Percentiles rank a stretch among this genome's conserved stretches.
Conservation (phyloP, 2,888 invertebrate species). For the Halocaridina rubra region DNA sequence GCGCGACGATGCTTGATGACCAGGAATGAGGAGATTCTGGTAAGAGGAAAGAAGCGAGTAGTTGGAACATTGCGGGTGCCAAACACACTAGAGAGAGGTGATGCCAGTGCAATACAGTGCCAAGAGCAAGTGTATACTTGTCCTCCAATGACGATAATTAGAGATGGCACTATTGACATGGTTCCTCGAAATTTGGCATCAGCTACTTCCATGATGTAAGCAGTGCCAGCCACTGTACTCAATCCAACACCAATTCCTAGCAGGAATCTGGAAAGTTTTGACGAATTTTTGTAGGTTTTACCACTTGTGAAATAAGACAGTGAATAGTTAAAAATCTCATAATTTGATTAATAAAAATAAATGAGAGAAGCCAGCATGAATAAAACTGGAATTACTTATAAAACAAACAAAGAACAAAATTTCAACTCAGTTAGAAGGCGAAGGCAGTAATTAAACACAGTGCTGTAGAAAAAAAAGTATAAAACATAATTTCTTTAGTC, state of each 20-base stretch:
- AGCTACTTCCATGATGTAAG: not conserved
- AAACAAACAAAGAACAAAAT: no score
- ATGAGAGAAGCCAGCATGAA: no score
- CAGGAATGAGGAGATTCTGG: not conserved
- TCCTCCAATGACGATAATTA: not conserved
- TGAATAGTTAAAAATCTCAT: no score
- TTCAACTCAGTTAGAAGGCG: no score
- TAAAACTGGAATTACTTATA: no score
- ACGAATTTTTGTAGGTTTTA: no score
- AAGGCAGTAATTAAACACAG: no score
- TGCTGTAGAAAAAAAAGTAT: no score
- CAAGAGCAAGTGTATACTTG: not conserved
- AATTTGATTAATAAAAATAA: no score
- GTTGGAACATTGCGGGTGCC: not conserved
- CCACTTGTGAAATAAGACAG: no score
- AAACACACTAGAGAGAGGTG: not conserved
- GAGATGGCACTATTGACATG: not conserved
- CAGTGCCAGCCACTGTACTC: not conserved
- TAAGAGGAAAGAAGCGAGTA: not conserved
- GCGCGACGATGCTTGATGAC: not conserved
- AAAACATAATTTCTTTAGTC: no score
- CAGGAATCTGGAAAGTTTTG: not conserved
- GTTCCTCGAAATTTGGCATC: not conserved
- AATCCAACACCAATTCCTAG: not conserved
- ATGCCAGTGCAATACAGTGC: not conserved